phyloP scores from a whole-genome alignment of 2,888 invertebrate species.

The Ormyrus rosae region DNA sequence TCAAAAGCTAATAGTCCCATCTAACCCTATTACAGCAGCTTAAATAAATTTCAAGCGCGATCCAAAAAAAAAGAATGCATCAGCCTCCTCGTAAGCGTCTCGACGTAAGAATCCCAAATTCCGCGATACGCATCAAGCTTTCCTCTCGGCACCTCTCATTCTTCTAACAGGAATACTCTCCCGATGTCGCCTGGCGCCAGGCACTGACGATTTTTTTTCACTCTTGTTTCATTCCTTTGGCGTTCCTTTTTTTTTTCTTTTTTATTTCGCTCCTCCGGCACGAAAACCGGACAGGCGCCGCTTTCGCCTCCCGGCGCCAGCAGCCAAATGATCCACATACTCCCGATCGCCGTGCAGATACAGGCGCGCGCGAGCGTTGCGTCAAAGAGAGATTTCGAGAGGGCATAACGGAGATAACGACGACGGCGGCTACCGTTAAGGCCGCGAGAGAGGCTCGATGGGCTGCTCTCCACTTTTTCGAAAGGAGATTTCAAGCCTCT shows the following conservation, averaged over 20 bases:
- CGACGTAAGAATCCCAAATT: not conserved
- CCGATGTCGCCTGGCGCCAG: too few species aligned
- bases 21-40: too few species aligned
- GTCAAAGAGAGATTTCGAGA: conserved; percentile 24
- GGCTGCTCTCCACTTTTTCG: not conserved
- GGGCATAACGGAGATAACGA: not conserved
- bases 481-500: not conserved
- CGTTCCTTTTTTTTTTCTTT: conserved; percentile 12
- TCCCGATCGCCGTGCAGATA: not conserved
- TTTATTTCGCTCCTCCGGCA: not conserved
- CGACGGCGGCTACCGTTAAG: conserved; percentile 6
- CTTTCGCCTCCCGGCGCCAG: conserved; percentile 49
- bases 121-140: not conserved
- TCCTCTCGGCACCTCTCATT: not conserved
- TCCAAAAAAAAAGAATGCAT: too few species aligned
- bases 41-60: too few species aligned
- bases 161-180: too few species aligned
- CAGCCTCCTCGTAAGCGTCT: too few species aligned
- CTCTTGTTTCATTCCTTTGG: not conserved
- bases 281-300: conserved; percentile 29
- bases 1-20: too few species aligned
- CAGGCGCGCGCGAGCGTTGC: not conserved
- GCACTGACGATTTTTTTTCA: too few species aligned
- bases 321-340: conserved; percentile 7
- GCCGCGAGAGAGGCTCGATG: not conserved